Conservation (phyloP, 2,888 invertebrate genomes). For the Dolichopus griseipennis region DNA sequence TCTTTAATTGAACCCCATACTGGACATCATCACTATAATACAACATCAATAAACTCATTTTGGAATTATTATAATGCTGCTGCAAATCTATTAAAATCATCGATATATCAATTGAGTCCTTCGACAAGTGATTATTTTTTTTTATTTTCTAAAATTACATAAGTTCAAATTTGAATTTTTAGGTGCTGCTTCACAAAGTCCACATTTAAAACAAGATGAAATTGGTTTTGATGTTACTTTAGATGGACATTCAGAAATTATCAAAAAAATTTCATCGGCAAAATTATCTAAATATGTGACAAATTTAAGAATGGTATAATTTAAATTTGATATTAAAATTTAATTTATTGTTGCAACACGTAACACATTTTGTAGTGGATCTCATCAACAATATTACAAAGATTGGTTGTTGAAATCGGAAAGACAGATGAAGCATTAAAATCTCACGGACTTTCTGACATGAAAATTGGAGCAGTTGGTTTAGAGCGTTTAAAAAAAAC, state of each 20-base stretch:
- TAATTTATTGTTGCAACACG: background rate
- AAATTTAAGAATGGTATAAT: slow-evolving; percentile 60
- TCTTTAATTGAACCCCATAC: slow-evolving; percentile 30
- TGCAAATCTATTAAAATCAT: slow-evolving; percentile 37
- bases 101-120: slow-evolving; percentile 41
- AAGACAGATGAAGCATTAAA: slow-evolving; percentile 60
- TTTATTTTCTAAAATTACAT: background rate
- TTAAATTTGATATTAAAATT: background rate
- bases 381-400: slow-evolving; percentile 69
- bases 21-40: slow-evolving; percentile 26
- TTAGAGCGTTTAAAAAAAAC: slow-evolving; percentile 67
- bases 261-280: slow-evolving; percentile 46
- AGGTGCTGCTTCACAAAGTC: slow-evolving; percentile 33
- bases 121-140: slow-evolving; percentile 25
- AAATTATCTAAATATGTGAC: slow-evolving; percentile 70
- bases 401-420: slow-evolving; percentile 65
- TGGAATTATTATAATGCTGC: slow-evolving; percentile 43
- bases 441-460: slow-evolving; percentile 58
- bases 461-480: slow-evolving; percentile 59
- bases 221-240: slow-evolving; percentile 32
- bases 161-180: background rate
- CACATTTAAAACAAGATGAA: slow-evolving; percentile 35
- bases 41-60: slow-evolving; percentile 36
- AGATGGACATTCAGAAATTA: slow-evolving; percentile 40
- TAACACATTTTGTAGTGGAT: slow-evolving; percentile 57